Evolutionary conservation across 2,797 vertebrate species (phyloP).

Genomic region (Choloepus didactylus): DNA sequence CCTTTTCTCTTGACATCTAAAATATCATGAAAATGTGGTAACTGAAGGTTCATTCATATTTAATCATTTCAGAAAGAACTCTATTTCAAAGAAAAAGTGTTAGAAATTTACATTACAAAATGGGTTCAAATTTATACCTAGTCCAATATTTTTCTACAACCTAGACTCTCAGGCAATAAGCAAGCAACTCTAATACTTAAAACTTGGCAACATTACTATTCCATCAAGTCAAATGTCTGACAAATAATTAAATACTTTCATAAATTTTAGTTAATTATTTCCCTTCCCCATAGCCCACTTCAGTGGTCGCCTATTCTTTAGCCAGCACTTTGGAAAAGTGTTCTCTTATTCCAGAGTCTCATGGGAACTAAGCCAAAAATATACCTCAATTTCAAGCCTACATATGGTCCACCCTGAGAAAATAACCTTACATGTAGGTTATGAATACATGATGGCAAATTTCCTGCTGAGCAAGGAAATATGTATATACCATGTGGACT

Average conservation of each 20-base stretch:
- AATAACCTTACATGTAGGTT: background rate
- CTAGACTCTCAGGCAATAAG: constrained; percentile 34
- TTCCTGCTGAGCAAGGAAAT: background rate
- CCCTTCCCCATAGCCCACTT: background rate
- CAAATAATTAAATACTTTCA: constrained; percentile 44
- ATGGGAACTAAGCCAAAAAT: background rate
- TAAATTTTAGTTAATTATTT: background rate
- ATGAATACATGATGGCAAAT: background rate
- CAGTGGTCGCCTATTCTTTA: constrained; percentile 25
- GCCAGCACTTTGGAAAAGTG: background rate
- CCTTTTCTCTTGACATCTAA: constrained; percentile 60
- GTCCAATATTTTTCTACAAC: background rate
- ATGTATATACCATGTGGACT: background rate
- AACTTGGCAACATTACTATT: background rate
- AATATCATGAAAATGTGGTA: constrained; percentile 56
- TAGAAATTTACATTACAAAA: constrained; percentile 61
- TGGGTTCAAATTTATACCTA: constrained; percentile 64
- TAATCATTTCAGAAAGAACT: constrained; percentile 68
- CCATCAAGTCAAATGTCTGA: constrained; percentile 23
- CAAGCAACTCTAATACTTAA: constrained; percentile 27
- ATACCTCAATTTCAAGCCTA: background rate
- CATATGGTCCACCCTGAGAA: background rate
- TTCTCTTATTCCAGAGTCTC: background rate
- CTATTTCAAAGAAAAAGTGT: constrained; percentile 67
- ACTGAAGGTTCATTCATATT: constrained; percentile 73